A percentile compares a stretch with the other conserved stretches of the same genome.
Conservation (phyloP, 2,888 invertebrate species). For the Pyrgus malvae region DNA sequence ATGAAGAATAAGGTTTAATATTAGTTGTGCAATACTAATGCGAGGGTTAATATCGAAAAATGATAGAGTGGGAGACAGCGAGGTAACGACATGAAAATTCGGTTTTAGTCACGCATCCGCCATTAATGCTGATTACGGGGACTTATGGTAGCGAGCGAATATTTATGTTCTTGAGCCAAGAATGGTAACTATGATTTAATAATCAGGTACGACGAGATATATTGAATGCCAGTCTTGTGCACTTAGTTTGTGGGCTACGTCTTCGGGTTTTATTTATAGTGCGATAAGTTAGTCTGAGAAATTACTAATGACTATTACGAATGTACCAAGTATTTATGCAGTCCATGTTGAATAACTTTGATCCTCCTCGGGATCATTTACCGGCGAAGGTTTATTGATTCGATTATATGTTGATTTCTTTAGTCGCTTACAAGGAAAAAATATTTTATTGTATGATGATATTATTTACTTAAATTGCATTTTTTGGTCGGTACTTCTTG, state of each 20-base stretch:
- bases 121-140: not conserved
- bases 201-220: not conserved
- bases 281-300: too few species aligned
- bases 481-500: too few species aligned
- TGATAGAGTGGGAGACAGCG: slow-evolving; percentile 46
- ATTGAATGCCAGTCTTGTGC: not conserved
- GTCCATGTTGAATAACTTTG: too few species aligned
- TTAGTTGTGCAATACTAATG: slow-evolving; percentile 59
- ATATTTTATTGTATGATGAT: too few species aligned
- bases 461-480: too few species aligned
- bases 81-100: slow-evolving; percentile 27
- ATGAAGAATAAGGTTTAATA: slow-evolving; percentile 56
- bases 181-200: slow-evolving; percentile 1
- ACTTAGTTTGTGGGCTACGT: not conserved
- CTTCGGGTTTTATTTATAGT: too few species aligned
- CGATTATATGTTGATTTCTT: too few species aligned
- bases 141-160: slow-evolving; percentile 1
- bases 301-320: too few species aligned
- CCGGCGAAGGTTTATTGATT: too few species aligned
- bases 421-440: too few species aligned
- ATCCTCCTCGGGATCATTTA: too few species aligned
- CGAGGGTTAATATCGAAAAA: slow-evolving; percentile 45
- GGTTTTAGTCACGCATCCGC: slow-evolving; percentile 30
- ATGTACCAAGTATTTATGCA: too few species aligned
- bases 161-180: not conserved